Base-by-base conservation (phyloP, 1,140 invertebrate species). In the Belonocnema kinseyi region DNA sequence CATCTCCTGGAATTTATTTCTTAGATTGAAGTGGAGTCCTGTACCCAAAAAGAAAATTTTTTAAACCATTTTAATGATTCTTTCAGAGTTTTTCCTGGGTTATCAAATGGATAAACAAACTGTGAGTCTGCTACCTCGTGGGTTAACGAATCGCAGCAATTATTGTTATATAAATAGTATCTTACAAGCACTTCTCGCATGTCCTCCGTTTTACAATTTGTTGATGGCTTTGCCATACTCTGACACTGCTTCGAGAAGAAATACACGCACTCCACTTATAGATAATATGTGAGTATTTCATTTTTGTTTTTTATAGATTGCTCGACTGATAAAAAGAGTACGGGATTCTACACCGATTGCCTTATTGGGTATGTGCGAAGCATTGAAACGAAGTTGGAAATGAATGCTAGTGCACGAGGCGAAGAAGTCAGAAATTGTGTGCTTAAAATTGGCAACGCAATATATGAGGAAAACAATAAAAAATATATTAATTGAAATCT, bases 91-190 rank as follows among this genome's bases (percentile, higher is more conserved):
- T 89, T 90, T 97, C 74, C 88, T 93, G 0, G 94, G 92, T 81
- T 95, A 96, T 86, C 93, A 94, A 83, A 92, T 96, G 82, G 95
- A 97, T 84, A 94, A 96, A 87, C 92, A 94, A 73, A 92, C 94
- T 2, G 93, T 96, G 16, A 94, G 94, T 74, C 89, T 98, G n/a
- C n/a, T 96, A 85, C 97, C 97, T 0, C 94, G 97, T 74, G 97
- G 97, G 12, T 93, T 99, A 16, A 96, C 95, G 52, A 99, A 99
- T 91, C 94, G 95, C 73, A 97, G 96, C 71, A 99, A 98, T 92
- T 98, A 97, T 91, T 99, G 98, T 91, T 99, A 98, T 86, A 97
- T 98, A 40, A 99, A 99, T 92, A 97, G 97, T 46, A 97, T 96
- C 76, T 91, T 97, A 51, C 97, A 98, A 92, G 97, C 97, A 0